Evolutionary conservation across 2,888 invertebrate species (phyloP).

Genomic region (Petrolisthes cinctipes): DNA sequence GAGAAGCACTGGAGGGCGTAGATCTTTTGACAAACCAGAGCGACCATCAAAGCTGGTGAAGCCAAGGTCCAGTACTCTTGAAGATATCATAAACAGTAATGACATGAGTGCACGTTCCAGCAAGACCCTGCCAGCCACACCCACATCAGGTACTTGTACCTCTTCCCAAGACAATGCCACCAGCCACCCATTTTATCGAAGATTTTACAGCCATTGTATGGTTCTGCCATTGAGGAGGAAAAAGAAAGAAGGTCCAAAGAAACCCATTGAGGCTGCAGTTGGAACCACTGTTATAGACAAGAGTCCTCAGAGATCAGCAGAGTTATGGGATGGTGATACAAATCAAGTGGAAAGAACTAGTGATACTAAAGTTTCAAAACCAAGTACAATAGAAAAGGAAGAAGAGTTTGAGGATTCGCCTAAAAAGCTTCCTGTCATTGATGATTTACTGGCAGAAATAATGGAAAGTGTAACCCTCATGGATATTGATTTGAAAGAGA

Average conservation of each 20-base stretch:
- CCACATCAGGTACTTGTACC: background rate
- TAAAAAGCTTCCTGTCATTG: slow-evolving; percentile 42
- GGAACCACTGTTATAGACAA: slow-evolving; percentile 14
- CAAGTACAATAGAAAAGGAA: background rate
- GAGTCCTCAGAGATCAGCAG: slow-evolving; percentile 10
- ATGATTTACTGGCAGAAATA: slow-evolving; percentile 51
- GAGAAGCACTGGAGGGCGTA: slow-evolving; percentile 36
- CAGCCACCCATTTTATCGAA: slow-evolving; percentile 47
- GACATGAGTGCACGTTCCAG: slow-evolving; percentile 25
- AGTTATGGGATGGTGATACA: background rate
- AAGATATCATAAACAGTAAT: slow-evolving; percentile 28
- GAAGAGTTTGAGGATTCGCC: slow-evolving; percentile 42
- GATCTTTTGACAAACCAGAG: slow-evolving; percentile 51
- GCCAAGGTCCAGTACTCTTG: slow-evolving; percentile 38
- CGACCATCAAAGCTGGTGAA: slow-evolving; percentile 16
- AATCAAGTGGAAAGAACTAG: background rate
- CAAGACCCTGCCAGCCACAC: slow-evolving; percentile 50
- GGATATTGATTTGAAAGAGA: slow-evolving; percentile 38
- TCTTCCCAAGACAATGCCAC: background rate
- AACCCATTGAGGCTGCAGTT: background rate
- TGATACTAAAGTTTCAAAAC: background rate
- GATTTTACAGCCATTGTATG: slow-evolving; percentile 56
- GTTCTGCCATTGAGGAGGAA: slow-evolving; percentile 41
- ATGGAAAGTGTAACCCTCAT: slow-evolving; percentile 51
- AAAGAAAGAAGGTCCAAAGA: slow-evolving; percentile 33